Evolutionary conservation across 2,797 vertebrate genomes (phyloP).

Genomic region (Peromyscus eremicus): DNA sequence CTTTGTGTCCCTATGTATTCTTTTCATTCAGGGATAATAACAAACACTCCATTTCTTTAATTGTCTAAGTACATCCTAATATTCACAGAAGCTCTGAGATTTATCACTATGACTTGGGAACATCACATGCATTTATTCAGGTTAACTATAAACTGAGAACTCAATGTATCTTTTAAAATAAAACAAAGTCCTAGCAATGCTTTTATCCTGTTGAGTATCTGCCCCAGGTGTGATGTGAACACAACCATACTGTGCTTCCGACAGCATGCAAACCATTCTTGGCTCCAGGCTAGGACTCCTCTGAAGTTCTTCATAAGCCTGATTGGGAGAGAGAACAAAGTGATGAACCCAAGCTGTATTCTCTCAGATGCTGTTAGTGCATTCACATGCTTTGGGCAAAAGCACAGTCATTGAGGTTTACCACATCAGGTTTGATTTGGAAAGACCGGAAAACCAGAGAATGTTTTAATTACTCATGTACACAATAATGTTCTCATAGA

Average conservation of each 20-base stretch:
- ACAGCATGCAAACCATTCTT: background rate
- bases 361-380: background rate
- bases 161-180: background rate
- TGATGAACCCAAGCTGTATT: background rate
- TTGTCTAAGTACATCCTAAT: background rate
- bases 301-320: background rate
- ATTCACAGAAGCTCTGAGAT: background rate
- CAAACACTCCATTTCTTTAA: background rate
- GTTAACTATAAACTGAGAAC: background rate
- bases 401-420: background rate
- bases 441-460: conserved; percentile 11
- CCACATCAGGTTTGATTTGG: background rate
- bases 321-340: conserved; percentile 20
- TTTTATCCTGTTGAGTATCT: background rate
- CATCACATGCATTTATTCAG: background rate
- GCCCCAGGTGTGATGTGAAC: background rate
- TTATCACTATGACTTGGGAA: background rate
- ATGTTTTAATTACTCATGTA: background rate
- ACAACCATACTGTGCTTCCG: background rate
- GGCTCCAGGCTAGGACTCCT: background rate
- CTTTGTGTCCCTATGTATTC: background rate
- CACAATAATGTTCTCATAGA: background rate
- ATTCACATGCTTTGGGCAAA: background rate
- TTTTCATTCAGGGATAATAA: background rate
- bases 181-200: background rate